Percentiles rank a stretch among this genome's conserved stretches.
These are phyloP conservation scores for Microcebus lehilahytsara DNA, from an alignment of 2,113 vertebrate genomes.

Conservation along the genomic window DNA sequence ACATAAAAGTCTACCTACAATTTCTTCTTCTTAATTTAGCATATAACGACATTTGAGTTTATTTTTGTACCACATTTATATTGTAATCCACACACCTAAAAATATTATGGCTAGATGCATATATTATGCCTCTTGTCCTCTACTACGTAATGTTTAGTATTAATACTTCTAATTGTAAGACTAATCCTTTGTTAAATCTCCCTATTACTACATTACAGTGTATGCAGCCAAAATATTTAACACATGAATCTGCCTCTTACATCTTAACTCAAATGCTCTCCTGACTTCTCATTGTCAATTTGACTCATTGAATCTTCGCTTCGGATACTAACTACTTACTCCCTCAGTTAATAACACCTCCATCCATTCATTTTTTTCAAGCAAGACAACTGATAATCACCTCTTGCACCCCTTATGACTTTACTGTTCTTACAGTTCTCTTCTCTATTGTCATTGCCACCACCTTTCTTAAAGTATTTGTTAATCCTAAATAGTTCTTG, in stretches of 20 bases:
- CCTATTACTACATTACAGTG: neutral
- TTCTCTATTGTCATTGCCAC: neutral
- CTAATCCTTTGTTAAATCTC: neutral
- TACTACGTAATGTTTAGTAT: neutral
- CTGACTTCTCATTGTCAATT: neutral
- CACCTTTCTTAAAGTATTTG: neutral
- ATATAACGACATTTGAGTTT: neutral
- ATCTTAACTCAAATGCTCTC: neutral
- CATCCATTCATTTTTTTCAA: neutral
- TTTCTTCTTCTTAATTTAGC: slow-evolving; percentile 1
- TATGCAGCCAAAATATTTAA: neutral
- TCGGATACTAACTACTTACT: neutral
- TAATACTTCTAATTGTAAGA: neutral
- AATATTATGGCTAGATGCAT: neutral
- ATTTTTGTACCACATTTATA: neutral
- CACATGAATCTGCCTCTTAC: neutral
- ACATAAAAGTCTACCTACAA: neutral
- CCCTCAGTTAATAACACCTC: neutral
- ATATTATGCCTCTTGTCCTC: neutral
- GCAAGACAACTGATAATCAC: no score
- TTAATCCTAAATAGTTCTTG: neutral
- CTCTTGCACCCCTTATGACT: neutral
- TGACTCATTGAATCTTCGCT: neutral
- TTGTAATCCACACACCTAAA: neutral
- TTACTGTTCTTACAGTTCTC: neutral